These are phyloP conservation scores for Iselma pallidipennis DNA, from an alignment of 2,888 invertebrate species.

Conservation along the genomic window DNA sequence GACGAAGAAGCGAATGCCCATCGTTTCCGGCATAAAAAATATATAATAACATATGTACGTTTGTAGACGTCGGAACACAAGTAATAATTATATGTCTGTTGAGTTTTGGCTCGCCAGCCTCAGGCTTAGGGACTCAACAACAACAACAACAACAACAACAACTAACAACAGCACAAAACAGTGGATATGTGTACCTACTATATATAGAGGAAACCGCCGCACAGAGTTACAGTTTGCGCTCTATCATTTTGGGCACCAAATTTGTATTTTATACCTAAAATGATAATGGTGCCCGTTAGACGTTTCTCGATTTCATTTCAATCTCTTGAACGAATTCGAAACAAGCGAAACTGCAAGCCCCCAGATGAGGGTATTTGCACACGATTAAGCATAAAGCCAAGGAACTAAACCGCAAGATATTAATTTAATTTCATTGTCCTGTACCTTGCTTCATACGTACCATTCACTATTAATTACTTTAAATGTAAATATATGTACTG, in stretches of 20 bases:
- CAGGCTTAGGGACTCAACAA: conserved; percentile 32
- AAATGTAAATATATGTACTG: no score
- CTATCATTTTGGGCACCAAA: conserved; percentile 53
- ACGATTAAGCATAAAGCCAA: not conserved
- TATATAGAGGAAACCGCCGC: conserved; percentile 4
- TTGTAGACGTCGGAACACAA: conserved; percentile 46
- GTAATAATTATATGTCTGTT: conserved; percentile 52
- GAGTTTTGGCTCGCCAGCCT: conserved; percentile 45
- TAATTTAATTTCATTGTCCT: no score
- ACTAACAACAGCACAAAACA: conserved; percentile 5
- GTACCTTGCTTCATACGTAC: no score
- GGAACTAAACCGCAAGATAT: no score
- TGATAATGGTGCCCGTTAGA: conserved; percentile 13
- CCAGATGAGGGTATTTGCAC: not conserved
- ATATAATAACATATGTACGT: conserved; percentile 55
- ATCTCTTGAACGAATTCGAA: no score
- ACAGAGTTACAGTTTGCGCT: conserved; percentile 39
- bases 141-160: conserved; percentile 3
- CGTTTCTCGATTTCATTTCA: conserved; percentile 11
- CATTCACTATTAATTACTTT: no score
- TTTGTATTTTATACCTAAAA: conserved; percentile 39
- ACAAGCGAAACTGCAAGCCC: no score
- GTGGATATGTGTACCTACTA: not conserved
- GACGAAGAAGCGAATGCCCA: conserved; percentile 40
- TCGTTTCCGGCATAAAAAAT: conserved; percentile 57